These are phyloP conservation scores for Pyrrhia umbra DNA, from an alignment of 2,888 invertebrate species.

Conservation along the genomic window DNA sequence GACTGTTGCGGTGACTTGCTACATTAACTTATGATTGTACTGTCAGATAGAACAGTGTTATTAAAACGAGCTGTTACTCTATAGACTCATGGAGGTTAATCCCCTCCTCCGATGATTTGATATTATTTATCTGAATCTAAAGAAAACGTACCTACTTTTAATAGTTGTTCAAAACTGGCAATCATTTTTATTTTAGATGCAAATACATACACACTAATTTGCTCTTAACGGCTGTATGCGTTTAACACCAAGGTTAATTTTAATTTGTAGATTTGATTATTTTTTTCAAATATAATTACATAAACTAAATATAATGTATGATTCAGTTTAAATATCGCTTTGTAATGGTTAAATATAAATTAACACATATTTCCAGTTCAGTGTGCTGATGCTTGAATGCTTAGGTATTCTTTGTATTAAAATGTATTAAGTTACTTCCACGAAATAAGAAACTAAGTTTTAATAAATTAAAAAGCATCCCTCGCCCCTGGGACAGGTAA, in stretches of 20 bases:
- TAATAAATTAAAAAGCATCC: conserved; percentile 61
- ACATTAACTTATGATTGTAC: conserved; percentile 78
- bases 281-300: conserved; percentile 12
- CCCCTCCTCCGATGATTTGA: conserved; percentile 36
- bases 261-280: conserved; percentile 35
- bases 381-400: conserved; percentile 20
- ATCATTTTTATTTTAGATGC: conserved; percentile 1
- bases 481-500: conserved; percentile 80
- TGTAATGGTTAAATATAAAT: conserved; percentile 43
- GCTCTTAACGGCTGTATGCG: conserved; percentile 17
- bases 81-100: conserved; percentile 59
- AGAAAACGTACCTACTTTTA: conserved; percentile 7
- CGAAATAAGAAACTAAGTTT: conserved; percentile 45
- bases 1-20: conserved; percentile 86
- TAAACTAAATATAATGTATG: conserved; percentile 10
- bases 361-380: conserved; percentile 35
- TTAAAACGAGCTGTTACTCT: conserved; percentile 57
- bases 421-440: conserved; percentile 49
- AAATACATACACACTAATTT: conserved; percentile 19
- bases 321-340: conserved; percentile 46
- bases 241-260: conserved; percentile 36
- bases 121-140: conserved; percentile 28
- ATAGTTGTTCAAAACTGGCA: not conserved
- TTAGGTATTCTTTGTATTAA: conserved; percentile 13
- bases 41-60: conserved; percentile 69